Conservation (phyloP, 2,113 vertebrate genomes). For the Phyllostomus discolor region DNA sequence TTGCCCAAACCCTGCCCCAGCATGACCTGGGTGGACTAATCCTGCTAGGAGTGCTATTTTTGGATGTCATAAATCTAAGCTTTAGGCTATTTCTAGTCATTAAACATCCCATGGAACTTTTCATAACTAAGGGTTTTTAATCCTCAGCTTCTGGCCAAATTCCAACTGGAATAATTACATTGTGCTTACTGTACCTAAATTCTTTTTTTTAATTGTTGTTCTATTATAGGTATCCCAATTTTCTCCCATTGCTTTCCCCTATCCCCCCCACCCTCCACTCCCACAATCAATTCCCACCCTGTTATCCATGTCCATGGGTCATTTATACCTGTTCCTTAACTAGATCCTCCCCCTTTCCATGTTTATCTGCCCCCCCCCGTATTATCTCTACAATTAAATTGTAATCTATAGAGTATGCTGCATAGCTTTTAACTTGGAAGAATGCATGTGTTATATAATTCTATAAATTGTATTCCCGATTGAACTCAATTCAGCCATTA, state of each 20-base stretch:
- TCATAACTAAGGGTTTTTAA: constrained; percentile 72
- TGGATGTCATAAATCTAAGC: constrained; percentile 68
- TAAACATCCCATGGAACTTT: constrained; percentile 73
- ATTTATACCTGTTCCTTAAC: too few relatives aligned
- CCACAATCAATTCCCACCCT: too few relatives aligned
- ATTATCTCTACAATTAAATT: constrained; percentile 52
- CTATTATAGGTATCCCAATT: too few relatives aligned
- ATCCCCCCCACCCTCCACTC: too few relatives aligned
- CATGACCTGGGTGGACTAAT: constrained; percentile 61
- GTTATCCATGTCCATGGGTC: too few relatives aligned
- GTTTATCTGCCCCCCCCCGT: background rate
- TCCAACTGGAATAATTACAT: constrained; percentile 65
- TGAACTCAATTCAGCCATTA: constrained; percentile 27
- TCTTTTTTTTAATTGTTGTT: background rate
- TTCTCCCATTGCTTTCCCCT: too few relatives aligned
- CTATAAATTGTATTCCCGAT: background rate
- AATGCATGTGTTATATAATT: constrained; percentile 36
- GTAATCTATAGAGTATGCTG: background rate
- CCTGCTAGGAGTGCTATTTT: constrained; percentile 64
- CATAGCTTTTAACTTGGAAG: background rate
- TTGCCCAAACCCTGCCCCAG: constrained; percentile 69
- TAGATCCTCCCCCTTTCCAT: too few relatives aligned
- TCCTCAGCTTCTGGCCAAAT: constrained; percentile 66
- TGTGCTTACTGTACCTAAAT: constrained; percentile 64
- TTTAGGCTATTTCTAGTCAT: constrained; percentile 73